Conservation (phyloP, 2,888 invertebrate species). For the Heliconius ismenius region DNA sequence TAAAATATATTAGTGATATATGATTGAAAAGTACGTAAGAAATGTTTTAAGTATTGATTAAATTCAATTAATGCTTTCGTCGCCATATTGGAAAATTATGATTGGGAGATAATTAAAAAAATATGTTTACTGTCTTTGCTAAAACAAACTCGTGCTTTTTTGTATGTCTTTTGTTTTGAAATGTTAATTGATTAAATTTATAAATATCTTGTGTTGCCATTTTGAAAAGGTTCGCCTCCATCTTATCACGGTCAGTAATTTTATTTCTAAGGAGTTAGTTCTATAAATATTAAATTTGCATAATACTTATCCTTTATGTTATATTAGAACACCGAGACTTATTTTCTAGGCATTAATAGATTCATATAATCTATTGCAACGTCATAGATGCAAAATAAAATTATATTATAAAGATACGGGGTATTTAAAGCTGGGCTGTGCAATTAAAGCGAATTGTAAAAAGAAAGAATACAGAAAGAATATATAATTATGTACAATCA, state of each 20-base stretch:
- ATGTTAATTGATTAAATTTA: background rate
- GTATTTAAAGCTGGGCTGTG: slow-evolving; percentile 19
- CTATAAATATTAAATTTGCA: background rate
- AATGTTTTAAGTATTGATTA: background rate
- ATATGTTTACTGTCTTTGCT: background rate
- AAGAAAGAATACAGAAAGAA: background rate
- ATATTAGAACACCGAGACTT: background rate
- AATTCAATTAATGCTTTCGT: background rate
- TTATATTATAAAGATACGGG: slow-evolving; percentile 9
- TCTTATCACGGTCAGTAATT: background rate
- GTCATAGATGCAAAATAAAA: background rate
- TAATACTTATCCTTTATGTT: background rate
- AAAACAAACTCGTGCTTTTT: too few relatives aligned
- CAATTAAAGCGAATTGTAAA: slow-evolving; percentile 7
- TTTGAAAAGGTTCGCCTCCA: background rate
- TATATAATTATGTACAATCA: background rate
- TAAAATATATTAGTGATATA: background rate
- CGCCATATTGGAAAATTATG: background rate
- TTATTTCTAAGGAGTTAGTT: background rate
- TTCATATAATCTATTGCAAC: background rate
- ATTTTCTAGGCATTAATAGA: background rate
- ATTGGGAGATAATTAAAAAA: background rate
- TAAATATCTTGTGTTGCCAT: slow-evolving; percentile 10
- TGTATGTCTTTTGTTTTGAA: background rate
- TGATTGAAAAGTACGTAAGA: background rate